Base-by-base conservation (phyloP, 2,113 vertebrate genomes). In the Acanthisitta chloris region DNA sequence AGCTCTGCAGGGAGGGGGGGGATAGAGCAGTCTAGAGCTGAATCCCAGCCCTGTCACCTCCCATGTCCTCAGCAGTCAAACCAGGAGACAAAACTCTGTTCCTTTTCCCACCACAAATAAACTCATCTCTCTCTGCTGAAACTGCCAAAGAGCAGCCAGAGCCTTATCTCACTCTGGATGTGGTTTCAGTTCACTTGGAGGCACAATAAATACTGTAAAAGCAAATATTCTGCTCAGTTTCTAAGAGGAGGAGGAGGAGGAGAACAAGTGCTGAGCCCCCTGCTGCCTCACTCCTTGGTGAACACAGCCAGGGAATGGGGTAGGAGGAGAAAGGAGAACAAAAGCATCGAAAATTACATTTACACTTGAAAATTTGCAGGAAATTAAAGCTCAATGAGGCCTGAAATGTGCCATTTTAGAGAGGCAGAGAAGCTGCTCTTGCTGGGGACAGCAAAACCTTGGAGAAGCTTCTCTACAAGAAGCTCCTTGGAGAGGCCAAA, bases 381-480 rank as follows among this genome's bases (percentile, higher is more conserved):
- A 82, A 93, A 92, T 86, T 42, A 58, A 64, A 92, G 76, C 57
- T 71, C 81, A 92, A 82, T 17, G 74, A 64, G 65, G 79, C 78
- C 61, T 46, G n/a, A 73, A 78, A 59, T 25, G 38, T 85, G 58
- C 6, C 3, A 20, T 34, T 59, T 58, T 15, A 52, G 48, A 73
- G 76, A 77, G 59, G 31, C 20, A 17, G 45, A 78, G 65, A 83
- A 86, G 43, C 34, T 57, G 57, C 52, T 54, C 33, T 66, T 65
- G 33, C 24, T 15, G 57, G 42, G 65, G 40, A 40, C 25, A 9
- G 61, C 38, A 71, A 72, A 54, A 24, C 59, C n/a, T n/a, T n/a
- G n/a, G n/a, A n/a, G n/a, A n/a, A n/a, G n/a, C n/a, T n/a, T n/a
- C n/a, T n/a, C n/a, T n/a, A n/a, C n/a, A n/a, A n/a, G n/a, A n/a